A percentile compares a stretch with the other conserved stretches of the same genome.
Evolutionary conservation across 2,888 invertebrate genomes (phyloP).

Genomic region (Vanessa cardui): DNA sequence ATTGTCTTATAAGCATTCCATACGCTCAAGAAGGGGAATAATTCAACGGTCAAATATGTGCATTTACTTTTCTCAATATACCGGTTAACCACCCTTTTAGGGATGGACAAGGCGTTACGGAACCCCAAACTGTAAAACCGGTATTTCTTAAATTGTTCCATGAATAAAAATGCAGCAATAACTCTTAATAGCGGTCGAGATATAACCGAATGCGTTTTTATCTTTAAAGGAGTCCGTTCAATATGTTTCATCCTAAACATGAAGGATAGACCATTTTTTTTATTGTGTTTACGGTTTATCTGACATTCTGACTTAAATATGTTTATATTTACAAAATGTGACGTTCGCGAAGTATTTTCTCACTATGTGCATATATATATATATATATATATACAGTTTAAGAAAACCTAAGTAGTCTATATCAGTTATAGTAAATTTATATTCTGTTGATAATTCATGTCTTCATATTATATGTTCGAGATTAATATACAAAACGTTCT

Average conservation of each 20-base stretch:
- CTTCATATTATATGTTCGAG: too few relatives aligned
- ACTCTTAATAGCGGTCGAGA: slow-evolving; percentile 72
- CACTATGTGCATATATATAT: too few relatives aligned
- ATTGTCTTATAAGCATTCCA: slow-evolving; percentile 13
- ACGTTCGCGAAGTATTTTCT: too few relatives aligned
- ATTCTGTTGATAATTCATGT: too few relatives aligned
- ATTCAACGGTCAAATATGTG: slow-evolving; percentile 40
- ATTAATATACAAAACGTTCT: too few relatives aligned
- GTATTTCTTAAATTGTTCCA: slow-evolving; percentile 72
- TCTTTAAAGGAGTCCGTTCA: slow-evolving; percentile 45
- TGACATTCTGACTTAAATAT: too few relatives aligned
- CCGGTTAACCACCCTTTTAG: slow-evolving; percentile 42
- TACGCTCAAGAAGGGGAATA: slow-evolving; percentile 35
- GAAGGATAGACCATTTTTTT: background rate
- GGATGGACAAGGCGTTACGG: slow-evolving; percentile 37
- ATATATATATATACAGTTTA: too few relatives aligned
- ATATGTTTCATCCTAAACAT: background rate
- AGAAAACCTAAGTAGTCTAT: too few relatives aligned
- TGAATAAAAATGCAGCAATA: slow-evolving; percentile 79
- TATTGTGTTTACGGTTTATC: background rate
- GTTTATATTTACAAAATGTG: too few relatives aligned
- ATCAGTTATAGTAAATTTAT: too few relatives aligned
- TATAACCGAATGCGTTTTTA: slow-evolving; percentile 70
- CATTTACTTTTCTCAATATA: slow-evolving; percentile 45
- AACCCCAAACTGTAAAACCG: slow-evolving; percentile 47